Evolutionary conservation across 2,113 vertebrate genomes (phyloP), one percentile per base, ranked within the genome.

Genomic region (Toxostoma redivivum): DNA sequence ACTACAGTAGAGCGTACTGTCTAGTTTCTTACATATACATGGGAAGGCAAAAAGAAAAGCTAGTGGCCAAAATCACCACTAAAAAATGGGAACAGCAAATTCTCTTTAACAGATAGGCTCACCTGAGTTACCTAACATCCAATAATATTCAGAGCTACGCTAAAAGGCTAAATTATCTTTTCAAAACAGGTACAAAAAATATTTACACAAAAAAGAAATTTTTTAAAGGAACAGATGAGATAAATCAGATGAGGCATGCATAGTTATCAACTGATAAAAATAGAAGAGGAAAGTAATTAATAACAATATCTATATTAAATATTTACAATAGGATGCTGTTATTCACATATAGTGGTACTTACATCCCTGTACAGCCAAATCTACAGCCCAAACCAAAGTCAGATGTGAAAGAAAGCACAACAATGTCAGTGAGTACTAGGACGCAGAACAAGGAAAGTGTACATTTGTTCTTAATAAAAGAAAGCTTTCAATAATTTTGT

Each of bases 301-400:
- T 96, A 97, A 97, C 95, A 96, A 90, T 97, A 85, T 95, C 96
- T 97, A 97, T 96, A 97, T 85, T 95, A 96, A 97, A 97, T 97
- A 97, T 96, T 98, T 96, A 98, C 92, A 97, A 97, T 95, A 98
- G 97, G 97, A 97, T 97, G 95, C 92, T 72, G 94, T 98, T 98
- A 98, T 98, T 98, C 97, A 98, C 98, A 98, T 98, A 99, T 98
- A 99, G 99, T 99, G 98, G 98, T 99, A 99, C 99, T 99, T 99
- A 99, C 99, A 99, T 99, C 99, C 99, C 99, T 99, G 99, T 99
- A 99, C 99, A 99, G 99, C 99, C 99, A 99, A 98, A 99, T 99
- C 99, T 99, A 99, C 98, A 99, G 99, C 98, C 99, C 99, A 99
- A 99, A 99, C 98, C 99, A 99, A 99, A 99, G 99, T 99, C 99